phyloP scores from a whole-genome alignment of 2,888 invertebrate species.

The Camptogramma bilineatum region DNA sequence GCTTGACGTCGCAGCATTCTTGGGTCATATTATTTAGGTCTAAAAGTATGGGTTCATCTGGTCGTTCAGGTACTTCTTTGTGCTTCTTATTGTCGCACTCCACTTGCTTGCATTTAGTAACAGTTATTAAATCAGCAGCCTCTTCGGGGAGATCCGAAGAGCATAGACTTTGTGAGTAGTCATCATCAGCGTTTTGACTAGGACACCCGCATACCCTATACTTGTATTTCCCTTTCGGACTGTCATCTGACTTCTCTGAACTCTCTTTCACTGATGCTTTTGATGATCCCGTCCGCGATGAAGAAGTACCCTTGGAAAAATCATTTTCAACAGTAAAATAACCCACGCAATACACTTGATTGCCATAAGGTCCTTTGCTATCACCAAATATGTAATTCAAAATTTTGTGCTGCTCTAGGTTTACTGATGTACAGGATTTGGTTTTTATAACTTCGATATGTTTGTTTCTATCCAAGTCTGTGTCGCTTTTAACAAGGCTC shows the following conservation, averaged over 20 bases:
- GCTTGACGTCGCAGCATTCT: conserved; percentile 56
- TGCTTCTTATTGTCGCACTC: conserved; percentile 56
- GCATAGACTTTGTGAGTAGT: conserved; percentile 51
- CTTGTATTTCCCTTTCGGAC: conserved; percentile 44
- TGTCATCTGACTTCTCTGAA: conserved; percentile 43
- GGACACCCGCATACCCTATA: conserved; percentile 57
- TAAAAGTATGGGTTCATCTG: conserved; percentile 61
- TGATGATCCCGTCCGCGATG: conserved; percentile 20
- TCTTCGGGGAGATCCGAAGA: conserved; percentile 58
- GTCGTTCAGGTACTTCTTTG: conserved; percentile 51
- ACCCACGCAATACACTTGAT: conserved; percentile 66
- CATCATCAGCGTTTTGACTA: conserved; percentile 37
- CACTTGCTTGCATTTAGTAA: conserved; percentile 62
- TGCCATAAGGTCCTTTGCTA: conserved; percentile 50
- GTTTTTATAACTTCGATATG: conserved; percentile 48
- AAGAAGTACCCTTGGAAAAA: conserved; percentile 35
- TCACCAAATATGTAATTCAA: conserved; percentile 68
- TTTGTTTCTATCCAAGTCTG: conserved; percentile 44
- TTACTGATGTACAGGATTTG: conserved; percentile 58
- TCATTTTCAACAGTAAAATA: conserved; percentile 70
- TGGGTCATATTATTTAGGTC: conserved; percentile 53
- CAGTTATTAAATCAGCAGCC: conserved; percentile 48
- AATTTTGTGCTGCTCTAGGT: conserved; percentile 51
- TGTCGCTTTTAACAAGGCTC: conserved; percentile 55
- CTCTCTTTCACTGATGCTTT: conserved; percentile 41